A percentile compares a stretch with the other conserved stretches of the same genome.
phyloP scores from a whole-genome alignment of 2,888 invertebrate species.

The Zaprionus lineosus region DNA sequence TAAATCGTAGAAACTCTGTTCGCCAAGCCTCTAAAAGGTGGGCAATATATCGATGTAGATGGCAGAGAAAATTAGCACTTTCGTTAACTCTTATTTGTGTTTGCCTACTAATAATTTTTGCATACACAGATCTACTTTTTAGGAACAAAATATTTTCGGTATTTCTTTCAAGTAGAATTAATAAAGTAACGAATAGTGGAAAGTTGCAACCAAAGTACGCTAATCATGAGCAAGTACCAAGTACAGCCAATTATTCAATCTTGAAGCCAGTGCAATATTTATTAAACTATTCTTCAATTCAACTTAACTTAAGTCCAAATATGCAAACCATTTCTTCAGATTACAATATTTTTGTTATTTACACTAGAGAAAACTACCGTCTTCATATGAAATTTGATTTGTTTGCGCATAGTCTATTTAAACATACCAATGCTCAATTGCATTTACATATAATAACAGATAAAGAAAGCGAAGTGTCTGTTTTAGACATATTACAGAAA shows the following conservation, averaged over 20 bases:
- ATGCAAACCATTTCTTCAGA: constrained; percentile 56
- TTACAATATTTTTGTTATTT: constrained; percentile 82
- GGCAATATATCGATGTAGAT: constrained; percentile 60
- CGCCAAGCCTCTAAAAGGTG: constrained; percentile 54
- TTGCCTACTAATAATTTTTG: constrained; percentile 79
- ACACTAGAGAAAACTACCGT: constrained; percentile 81
- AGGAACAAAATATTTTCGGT: constrained; percentile 67
- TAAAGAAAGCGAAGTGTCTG: constrained; percentile 84
- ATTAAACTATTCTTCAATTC: constrained; percentile 53
- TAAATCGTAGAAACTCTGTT: constrained; percentile 56
- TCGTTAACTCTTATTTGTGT: constrained; percentile 74
- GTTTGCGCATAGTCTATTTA: constrained; percentile 80
- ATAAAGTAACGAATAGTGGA: constrained; percentile 36
- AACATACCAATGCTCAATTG: constrained; percentile 83
- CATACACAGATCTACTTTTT: constrained; percentile 76
- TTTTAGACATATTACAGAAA: constrained; percentile 83
- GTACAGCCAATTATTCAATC: constrained; percentile 26
- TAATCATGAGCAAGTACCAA: constrained; percentile 33
- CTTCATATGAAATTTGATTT: constrained; percentile 81
- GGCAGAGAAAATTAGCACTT: constrained; percentile 79
- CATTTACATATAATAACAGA: constrained; percentile 87
- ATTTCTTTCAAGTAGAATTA: constrained; percentile 60
- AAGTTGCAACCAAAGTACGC: constrained; percentile 36
- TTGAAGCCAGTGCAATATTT: constrained; percentile 58
- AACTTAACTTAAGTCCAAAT: constrained; percentile 43